These are phyloP conservation scores for Aphaenogaster rudis DNA, from an alignment of 1,140 invertebrate species.

Conservation along the genomic window DNA sequence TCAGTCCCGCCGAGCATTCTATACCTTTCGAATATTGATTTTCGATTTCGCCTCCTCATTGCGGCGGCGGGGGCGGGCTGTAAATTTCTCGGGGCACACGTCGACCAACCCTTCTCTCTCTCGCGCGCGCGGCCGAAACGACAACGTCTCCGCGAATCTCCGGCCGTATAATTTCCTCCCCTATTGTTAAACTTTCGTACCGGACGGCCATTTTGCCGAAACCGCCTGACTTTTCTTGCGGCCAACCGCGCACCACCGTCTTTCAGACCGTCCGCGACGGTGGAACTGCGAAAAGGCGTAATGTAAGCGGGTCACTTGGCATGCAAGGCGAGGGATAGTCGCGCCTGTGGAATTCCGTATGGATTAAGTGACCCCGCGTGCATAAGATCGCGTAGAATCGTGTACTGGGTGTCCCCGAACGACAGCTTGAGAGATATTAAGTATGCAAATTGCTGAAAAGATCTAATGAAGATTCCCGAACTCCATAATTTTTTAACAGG, in stretches of 20 bases:
- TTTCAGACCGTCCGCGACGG: slow-evolving; percentile 40
- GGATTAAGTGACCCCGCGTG: slow-evolving; percentile 75
- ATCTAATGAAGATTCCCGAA: neutral
- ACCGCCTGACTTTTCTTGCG: slow-evolving; percentile 52
- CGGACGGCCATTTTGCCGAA: slow-evolving; percentile 63
- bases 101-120: slow-evolving; percentile 11
- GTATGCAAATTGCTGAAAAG: slow-evolving; percentile 11
- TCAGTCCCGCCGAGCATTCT: slow-evolving; percentile 56
- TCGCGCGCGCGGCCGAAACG: slow-evolving; percentile 28
- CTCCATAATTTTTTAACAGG: neutral
- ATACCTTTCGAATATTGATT: slow-evolving; percentile 65
- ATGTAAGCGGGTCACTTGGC: slow-evolving; percentile 74
- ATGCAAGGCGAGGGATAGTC: slow-evolving; percentile 73
- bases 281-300: slow-evolving; percentile 59
- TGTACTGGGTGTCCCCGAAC: slow-evolving; percentile 24
- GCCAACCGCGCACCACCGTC: neutral
- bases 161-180: slow-evolving; percentile 61
- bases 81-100: slow-evolving; percentile 59
- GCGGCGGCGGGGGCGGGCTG: slow-evolving; percentile 32
- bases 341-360: slow-evolving; percentile 75
- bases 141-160: slow-evolving; percentile 58
- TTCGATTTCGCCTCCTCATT: slow-evolving; percentile 61
- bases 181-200: slow-evolving; percentile 60
- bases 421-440: neutral
- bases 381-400: slow-evolving; percentile 62